A percentile compares a stretch with the other conserved stretches of the same genome.
phyloP scores from a whole-genome alignment of 2,113 vertebrate genomes.

The Propithecus coquereli region DNA sequence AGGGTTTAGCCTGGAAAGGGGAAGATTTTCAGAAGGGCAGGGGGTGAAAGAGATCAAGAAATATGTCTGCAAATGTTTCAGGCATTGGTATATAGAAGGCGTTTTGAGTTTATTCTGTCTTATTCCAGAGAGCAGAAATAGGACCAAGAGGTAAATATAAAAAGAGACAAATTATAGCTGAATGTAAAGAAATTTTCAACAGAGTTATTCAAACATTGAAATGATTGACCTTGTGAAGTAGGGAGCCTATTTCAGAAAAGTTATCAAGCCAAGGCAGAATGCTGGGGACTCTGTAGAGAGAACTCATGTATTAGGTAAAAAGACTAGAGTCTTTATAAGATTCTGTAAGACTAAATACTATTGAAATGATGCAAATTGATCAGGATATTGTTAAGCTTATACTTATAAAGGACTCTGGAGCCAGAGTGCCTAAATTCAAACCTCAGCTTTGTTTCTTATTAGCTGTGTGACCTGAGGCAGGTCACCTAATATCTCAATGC shows the following conservation, averaged over 20 bases:
- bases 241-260: neutral
- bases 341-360: neutral
- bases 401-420: neutral
- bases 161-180: neutral
- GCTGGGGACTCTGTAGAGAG: neutral
- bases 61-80: conserved; percentile 29
- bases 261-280: neutral
- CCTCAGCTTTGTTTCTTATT: neutral
- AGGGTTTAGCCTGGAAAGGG: conserved; percentile 36
- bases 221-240: neutral
- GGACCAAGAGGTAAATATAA: neutral
- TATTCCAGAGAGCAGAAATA: neutral
- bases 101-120: neutral
- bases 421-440: neutral
- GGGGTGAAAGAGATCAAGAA: neutral
- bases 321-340: neutral
- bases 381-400: conserved; percentile 22
- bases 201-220: neutral
- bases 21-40: conserved; percentile 2
- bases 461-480: neutral
- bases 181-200: neutral
- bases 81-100: neutral
- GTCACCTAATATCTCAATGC: neutral
- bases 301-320: neutral
- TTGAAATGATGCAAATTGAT: neutral